Evolutionary conservation across 2,888 invertebrate species (phyloP).

Genomic region (Stegana nigrithorax): DNA sequence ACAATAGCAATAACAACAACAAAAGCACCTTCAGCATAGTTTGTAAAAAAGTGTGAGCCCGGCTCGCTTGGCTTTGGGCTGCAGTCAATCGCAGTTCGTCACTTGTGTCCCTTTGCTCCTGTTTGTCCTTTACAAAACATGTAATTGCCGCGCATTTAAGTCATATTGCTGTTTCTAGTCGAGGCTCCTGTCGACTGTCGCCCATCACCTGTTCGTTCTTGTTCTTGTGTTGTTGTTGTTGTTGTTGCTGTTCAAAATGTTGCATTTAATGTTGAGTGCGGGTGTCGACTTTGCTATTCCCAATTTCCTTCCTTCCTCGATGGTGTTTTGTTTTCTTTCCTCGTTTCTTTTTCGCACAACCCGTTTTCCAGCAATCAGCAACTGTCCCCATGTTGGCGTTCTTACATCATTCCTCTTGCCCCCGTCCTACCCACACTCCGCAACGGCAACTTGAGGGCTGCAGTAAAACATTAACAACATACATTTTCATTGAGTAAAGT

Average conservation of each 20-base stretch:
- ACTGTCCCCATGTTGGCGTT: neutral
- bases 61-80: neutral
- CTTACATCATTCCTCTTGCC: neutral
- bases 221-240: neutral
- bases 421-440: neutral
- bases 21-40: no score
- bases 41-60: no score
- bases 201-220: neutral
- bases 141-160: slow-evolving; percentile 23
- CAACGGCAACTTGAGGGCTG: no score
- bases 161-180: neutral
- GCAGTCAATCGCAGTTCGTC: no score
- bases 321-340: neutral
- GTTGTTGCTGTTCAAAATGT: slow-evolving; percentile 12
- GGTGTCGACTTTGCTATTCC: slow-evolving; percentile 25
- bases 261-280: slow-evolving; percentile 13
- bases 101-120: no score
- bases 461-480: slow-evolving; percentile 14
- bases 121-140: slow-evolving; percentile 17
- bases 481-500: slow-evolving; percentile 15
- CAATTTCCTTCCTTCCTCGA: slow-evolving; percentile 7
- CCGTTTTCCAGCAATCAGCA: neutral
- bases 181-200: neutral
- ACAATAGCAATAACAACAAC: no score
- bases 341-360: neutral